phyloP scores from a whole-genome alignment of 2,888 invertebrate genomes.

The Eristalis pertinax region DNA sequence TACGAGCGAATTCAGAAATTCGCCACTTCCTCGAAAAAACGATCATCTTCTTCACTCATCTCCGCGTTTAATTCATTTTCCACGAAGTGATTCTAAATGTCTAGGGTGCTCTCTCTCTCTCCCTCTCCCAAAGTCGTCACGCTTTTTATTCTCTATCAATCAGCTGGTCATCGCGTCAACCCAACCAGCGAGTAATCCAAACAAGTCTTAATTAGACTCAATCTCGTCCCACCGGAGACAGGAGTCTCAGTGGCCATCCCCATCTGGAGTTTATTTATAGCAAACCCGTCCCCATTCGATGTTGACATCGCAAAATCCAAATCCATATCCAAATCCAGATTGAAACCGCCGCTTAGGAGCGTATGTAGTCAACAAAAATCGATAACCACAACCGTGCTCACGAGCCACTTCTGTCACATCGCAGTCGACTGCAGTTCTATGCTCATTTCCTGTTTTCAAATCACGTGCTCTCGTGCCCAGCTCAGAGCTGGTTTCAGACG shows the following conservation, averaged over 20 bases:
- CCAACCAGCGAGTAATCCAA: background rate
- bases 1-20: too few species aligned
- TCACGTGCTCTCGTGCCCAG: conserved; percentile 49
- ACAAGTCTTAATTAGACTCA: background rate
- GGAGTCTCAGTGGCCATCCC: background rate
- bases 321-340: background rate
- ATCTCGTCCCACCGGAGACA: background rate
- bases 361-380: background rate
- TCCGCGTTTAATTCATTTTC: too few species aligned
- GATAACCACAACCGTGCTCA: background rate
- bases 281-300: background rate
- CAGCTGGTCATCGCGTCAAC: background rate
- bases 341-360: background rate
- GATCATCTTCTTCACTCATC: too few species aligned
- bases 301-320: background rate
- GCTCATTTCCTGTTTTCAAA: conserved; percentile 59
- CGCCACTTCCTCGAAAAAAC: too few species aligned
- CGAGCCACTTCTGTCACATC: conserved; percentile 19
- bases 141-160: background rate
- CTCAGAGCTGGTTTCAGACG: conserved; percentile 29
- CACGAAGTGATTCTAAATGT: too few species aligned
- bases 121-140: background rate
- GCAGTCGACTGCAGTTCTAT: conserved; percentile 27
- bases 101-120: too few species aligned
- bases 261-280: background rate